phyloP scores from a whole-genome alignment of 1,140 invertebrate genomes.

The Danaus plexippus region DNA sequence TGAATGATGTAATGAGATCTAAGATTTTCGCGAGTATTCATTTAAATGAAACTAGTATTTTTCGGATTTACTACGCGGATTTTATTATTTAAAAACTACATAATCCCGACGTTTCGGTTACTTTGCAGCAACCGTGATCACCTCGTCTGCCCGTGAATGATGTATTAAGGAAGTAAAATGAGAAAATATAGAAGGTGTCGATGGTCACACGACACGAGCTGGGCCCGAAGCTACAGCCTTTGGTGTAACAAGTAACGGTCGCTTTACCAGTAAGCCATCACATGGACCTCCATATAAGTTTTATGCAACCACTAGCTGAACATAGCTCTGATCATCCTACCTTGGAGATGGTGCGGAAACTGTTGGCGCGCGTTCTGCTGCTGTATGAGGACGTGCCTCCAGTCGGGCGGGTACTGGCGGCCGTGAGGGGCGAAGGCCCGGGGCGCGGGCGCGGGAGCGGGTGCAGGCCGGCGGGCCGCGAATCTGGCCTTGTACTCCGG shows the following conservation, averaged over 20 bases:
- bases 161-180: conserved; percentile 1
- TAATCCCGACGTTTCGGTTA: too few species aligned
- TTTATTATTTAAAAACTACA: too few species aligned
- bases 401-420: conserved; percentile 76
- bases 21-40: too few species aligned
- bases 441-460: conserved; percentile 70
- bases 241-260: too few species aligned
- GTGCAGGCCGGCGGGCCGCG: conserved; percentile 68
- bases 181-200: conserved; percentile 5
- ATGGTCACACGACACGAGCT: too few species aligned
- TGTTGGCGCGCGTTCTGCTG: conserved; percentile 77
- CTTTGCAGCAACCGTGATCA: too few species aligned
- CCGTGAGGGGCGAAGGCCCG: conserved; percentile 78
- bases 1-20: not conserved
- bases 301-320: not conserved
- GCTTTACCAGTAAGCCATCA: too few species aligned
- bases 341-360: conserved; percentile 78
- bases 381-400: conserved; percentile 81
- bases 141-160: too few species aligned
- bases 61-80: too few species aligned
- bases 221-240: too few species aligned
- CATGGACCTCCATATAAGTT: too few species aligned
- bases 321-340: conserved; percentile 39
- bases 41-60: too few species aligned
- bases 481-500: conserved; percentile 83